phyloP scores from a whole-genome alignment of 92 coral and sea anemone species.

The Blastomussa wellsi region DNA sequence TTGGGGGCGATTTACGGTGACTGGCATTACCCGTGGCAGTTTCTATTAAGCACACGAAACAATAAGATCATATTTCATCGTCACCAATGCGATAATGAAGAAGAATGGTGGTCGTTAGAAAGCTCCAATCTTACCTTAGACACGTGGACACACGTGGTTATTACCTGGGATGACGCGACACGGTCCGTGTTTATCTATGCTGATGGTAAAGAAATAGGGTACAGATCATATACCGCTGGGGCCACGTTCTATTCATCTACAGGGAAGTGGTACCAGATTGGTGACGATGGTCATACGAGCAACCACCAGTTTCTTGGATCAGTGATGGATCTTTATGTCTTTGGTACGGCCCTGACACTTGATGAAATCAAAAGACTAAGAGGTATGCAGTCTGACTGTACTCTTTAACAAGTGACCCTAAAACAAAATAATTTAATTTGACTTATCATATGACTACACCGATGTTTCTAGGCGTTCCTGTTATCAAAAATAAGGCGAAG shows the following conservation, averaged over 20 bases:
- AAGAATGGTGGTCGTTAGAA: not conserved
- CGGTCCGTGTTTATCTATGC: not conserved
- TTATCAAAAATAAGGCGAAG: not conserved
- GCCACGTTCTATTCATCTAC: not conserved
- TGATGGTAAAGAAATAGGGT: not conserved
- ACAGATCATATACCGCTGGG: not conserved
- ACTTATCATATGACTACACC: not conserved
- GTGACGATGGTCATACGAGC: not conserved
- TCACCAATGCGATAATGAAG: not conserved
- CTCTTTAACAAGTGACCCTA: not conserved
- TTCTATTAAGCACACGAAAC: conserved; percentile 1
- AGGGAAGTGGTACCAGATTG: conserved; percentile 7
- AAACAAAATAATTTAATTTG: not conserved
- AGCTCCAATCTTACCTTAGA: not conserved
- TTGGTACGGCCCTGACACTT: conserved; percentile 20
- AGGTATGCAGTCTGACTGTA: not conserved
- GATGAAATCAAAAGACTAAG: conserved; percentile 24
- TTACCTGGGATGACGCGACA: conserved; percentile 2
- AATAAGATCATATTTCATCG: conserved; percentile 6
- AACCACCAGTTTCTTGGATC: conserved; percentile 35
- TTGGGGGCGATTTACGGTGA: conserved; percentile 11
- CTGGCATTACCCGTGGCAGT: conserved; percentile 2
- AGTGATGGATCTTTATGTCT: conserved; percentile 35
- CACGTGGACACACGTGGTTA: conserved; percentile 20
- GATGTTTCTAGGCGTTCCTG: conserved; percentile 12